Percentiles rank a stretch among this genome's conserved stretches.
phyloP scores from a whole-genome alignment of 1,140 invertebrate genomes.

The Meteorus sp. region DNA sequence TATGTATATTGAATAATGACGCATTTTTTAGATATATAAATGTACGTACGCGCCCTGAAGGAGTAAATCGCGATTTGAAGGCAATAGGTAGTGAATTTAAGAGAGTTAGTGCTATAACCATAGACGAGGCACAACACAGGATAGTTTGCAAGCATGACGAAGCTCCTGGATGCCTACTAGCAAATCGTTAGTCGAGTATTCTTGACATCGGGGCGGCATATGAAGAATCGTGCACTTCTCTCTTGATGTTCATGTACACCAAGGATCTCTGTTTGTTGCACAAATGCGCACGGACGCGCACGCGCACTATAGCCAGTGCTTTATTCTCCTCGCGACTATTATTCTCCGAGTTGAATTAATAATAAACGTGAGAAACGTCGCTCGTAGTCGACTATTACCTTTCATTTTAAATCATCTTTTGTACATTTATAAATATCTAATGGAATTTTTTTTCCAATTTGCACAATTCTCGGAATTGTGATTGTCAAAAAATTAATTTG shows the following conservation, averaged over 20 bases:
- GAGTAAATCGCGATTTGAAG: not conserved
- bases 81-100: not conserved
- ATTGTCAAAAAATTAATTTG: not conserved
- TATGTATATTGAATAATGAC: no score
- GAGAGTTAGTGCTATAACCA: not conserved
- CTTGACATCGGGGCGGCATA: slow-evolving; percentile 16
- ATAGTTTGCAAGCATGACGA: slow-evolving; percentile 47
- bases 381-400: no score
- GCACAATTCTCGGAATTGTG: not conserved
- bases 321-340: slow-evolving; percentile 11
- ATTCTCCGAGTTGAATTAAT: slow-evolving; percentile 13
- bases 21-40: no score
- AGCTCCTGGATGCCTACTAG: slow-evolving; percentile 33
- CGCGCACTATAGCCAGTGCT: not conserved
- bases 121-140: slow-evolving; percentile 7
- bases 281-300: not conserved
- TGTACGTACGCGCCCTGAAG: not conserved
- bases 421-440: not conserved
- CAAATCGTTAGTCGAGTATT: slow-evolving; percentile 42
- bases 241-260: not conserved
- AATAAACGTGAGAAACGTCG: slow-evolving; percentile 20
- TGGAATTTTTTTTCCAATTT: not conserved
- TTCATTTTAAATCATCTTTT: no score
- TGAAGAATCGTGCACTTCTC: not conserved
- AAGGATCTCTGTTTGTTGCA: not conserved